A percentile compares a stretch with the other conserved stretches of the same genome.
These are phyloP conservation scores for Montipora cactus DNA, from an alignment of 64 coral and sea anemone genomes.

Conservation along the genomic window DNA sequence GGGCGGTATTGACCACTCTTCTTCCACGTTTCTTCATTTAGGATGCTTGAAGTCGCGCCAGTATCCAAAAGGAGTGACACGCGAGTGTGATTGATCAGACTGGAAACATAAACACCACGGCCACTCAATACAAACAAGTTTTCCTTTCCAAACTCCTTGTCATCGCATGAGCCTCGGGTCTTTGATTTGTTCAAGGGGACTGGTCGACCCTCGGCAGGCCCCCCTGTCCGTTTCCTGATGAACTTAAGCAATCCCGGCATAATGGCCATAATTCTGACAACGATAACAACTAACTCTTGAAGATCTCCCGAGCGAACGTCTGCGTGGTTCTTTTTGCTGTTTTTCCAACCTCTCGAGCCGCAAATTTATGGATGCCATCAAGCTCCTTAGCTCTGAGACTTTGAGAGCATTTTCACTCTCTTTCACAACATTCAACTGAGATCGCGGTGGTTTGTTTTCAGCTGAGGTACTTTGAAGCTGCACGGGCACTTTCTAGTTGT, in stretches of 20 bases:
- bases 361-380: not conserved
- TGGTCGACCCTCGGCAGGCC: slow-evolving; percentile 35
- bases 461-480: not conserved
- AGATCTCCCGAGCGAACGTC: not conserved
- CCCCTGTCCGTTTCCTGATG: slow-evolving; percentile 34
- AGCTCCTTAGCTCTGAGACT: slow-evolving; percentile 2
- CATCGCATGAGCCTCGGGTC: slow-evolving; percentile 5
- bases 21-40: slow-evolving; percentile 57
- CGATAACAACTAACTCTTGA: slow-evolving; percentile 12
- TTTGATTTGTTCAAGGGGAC: not conserved
- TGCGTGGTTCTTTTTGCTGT: not conserved
- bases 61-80: slow-evolving; percentile 45
- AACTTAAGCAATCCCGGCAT: slow-evolving; percentile 16
- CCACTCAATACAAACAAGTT: slow-evolving; percentile 30
- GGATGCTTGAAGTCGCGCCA: slow-evolving; percentile 43
- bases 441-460: not conserved
- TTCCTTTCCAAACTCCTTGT: not conserved
- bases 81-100: slow-evolving; percentile 7
- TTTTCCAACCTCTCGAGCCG: slow-evolving; percentile 37
- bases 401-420: not conserved
- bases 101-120: slow-evolving; percentile 33
- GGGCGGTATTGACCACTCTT: slow-evolving; percentile 52
- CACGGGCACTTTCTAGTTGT: slow-evolving; percentile 45
- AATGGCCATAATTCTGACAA: slow-evolving; percentile 28
- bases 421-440: not conserved